phyloP scores from a whole-genome alignment of 2,888 invertebrate species.

The Agrochola lota region DNA sequence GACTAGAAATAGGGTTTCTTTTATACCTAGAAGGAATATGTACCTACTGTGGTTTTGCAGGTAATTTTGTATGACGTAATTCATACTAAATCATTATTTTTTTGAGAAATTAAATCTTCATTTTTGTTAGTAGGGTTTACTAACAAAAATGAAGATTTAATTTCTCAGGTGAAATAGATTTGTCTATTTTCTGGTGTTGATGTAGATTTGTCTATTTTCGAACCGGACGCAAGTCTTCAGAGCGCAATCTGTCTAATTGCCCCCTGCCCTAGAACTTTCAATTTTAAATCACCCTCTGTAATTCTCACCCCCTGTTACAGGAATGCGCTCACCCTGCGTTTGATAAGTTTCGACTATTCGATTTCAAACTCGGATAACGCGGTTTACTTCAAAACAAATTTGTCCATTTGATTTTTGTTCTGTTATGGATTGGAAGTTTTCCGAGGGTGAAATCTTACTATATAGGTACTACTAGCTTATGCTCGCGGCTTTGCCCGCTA shows the following conservation, averaged over 20 bases:
- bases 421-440: not conserved
- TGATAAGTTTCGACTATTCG: slow-evolving; percentile 69
- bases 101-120: not conserved
- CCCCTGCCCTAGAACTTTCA: slow-evolving; percentile 76
- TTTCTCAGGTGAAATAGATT: too few relatives aligned
- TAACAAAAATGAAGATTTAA: too few relatives aligned
- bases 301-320: slow-evolving; percentile 64
- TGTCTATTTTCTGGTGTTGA: slow-evolving; percentile 27
- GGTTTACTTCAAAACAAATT: slow-evolving; percentile 18
- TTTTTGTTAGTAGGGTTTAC: not conserved
- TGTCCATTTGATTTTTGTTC: slow-evolving; percentile 31
- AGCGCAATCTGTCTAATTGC: slow-evolving; percentile 73
- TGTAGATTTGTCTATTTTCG: slow-evolving; percentile 67
- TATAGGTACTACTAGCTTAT: too few relatives aligned
- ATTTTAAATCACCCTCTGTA: slow-evolving; percentile 66
- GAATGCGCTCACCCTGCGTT: slow-evolving; percentile 64
- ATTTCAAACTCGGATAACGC: slow-evolving; percentile 48
- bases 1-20: not conserved
- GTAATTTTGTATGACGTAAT: not conserved
- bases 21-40: not conserved
- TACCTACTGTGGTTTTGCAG: not conserved
- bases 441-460: slow-evolving; percentile 2
- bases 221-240: slow-evolving; percentile 68
- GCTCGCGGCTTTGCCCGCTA: too few relatives aligned
- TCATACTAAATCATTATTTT: not conserved